Conservation (phyloP, 2,797 vertebrate species). For the Gadopsis marmoratus region DNA sequence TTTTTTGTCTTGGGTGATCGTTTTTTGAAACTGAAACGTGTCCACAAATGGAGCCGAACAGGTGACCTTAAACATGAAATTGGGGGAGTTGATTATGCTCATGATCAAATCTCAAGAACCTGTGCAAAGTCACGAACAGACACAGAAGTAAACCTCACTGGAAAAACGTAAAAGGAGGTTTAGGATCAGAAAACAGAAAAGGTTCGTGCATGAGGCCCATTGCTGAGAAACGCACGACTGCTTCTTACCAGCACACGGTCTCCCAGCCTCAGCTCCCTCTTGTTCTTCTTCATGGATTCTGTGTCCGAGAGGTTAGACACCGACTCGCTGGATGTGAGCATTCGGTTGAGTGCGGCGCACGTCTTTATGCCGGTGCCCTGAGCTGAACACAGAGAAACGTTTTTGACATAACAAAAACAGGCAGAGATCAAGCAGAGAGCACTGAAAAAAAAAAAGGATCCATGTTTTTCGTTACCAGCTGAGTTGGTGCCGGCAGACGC, state of each 20-base stretch:
- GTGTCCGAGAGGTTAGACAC: slow-evolving; percentile 95
- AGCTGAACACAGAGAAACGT: slow-evolving; percentile 36
- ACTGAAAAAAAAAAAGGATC: neutral
- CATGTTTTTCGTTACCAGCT: slow-evolving; percentile 46
- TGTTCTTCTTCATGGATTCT: slow-evolving; percentile 92
- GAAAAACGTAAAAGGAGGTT: neutral
- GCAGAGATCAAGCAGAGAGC: neutral
- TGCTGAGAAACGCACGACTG: neutral
- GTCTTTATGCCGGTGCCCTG: slow-evolving; percentile 64
- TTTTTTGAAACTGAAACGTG: too few species aligned
- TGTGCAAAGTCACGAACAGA: too few species aligned
- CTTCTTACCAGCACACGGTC: slow-evolving; percentile 93
- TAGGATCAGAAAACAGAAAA: neutral
- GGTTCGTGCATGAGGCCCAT: too few species aligned
- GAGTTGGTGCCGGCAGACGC: slow-evolving; percentile 35
- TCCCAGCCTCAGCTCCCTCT: slow-evolving; percentile 92
- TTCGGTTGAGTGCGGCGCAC: slow-evolving; percentile 82
- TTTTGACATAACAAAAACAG: slow-evolving; percentile 13
- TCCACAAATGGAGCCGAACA: too few species aligned
- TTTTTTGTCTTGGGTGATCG: too few species aligned
- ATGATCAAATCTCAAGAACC: too few species aligned
- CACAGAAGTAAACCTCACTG: neutral
- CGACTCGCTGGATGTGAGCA: slow-evolving; percentile 90
- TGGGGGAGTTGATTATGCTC: too few species aligned
- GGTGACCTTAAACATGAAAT: too few species aligned